A percentile compares a stretch with the other conserved stretches of the same genome.
phyloP scores from a whole-genome alignment of 2,797 vertebrate genomes.

The Cheirogaleus major region DNA sequence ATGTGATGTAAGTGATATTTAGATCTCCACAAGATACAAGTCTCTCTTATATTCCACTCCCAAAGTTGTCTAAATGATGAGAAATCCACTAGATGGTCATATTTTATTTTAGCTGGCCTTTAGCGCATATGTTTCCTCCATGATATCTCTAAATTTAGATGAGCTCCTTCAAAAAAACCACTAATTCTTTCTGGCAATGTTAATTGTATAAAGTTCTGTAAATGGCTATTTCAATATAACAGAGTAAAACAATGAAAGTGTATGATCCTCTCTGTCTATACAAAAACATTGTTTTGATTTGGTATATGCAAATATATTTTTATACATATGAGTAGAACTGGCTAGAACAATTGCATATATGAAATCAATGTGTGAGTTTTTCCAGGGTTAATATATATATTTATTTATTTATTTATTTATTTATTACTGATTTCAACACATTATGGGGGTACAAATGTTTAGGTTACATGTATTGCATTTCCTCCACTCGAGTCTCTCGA shows the following conservation, averaged over 20 bases:
- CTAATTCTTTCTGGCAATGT: not conserved
- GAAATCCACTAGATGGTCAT: not conserved
- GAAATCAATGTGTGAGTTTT: not conserved
- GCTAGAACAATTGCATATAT: not conserved
- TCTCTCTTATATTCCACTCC: not conserved
- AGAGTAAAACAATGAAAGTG: not conserved
- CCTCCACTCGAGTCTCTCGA: not conserved
- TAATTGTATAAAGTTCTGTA: slow-evolving; percentile 3
- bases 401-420: no score
- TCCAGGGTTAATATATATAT: no score
- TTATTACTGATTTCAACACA: no score
- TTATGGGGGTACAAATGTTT: no score
- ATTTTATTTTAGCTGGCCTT: not conserved
- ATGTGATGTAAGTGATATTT: not conserved
- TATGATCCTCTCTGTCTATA: not conserved
- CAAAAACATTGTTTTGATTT: not conserved
- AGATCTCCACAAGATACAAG: not conserved
- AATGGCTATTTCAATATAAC: slow-evolving; percentile 16
- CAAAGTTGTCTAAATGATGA: not conserved
- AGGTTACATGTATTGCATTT: no score
- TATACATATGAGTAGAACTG: not conserved
- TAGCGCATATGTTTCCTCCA: not conserved
- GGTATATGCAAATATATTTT: no score
- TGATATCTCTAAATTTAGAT: not conserved
- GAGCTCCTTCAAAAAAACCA: not conserved